Evolutionary conservation across 1,140 invertebrate species (phyloP), one percentile per base, ranked within the genome.

Genomic region (Physella acuta): DNA sequence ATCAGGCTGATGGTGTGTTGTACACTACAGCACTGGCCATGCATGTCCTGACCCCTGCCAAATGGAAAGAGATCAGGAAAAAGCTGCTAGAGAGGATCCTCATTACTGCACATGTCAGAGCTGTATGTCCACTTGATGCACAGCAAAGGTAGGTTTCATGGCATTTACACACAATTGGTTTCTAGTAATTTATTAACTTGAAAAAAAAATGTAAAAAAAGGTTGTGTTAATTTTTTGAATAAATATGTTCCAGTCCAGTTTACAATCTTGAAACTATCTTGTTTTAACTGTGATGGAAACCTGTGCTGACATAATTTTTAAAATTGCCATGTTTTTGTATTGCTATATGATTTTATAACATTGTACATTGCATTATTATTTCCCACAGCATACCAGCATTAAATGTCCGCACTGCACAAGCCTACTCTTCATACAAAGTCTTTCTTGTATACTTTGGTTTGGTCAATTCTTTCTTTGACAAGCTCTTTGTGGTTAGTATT

Each of bases 351-450:
- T n/a, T n/a, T n/a, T n/a, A n/a, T n/a, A n/a, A n/a, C n/a, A n/a
- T n/a, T n/a, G n/a, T n/a, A n/a, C n/a, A n/a, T n/a, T n/a, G n/a
- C n/a, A n/a, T n/a, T n/a, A n/a, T n/a, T n/a, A n/a, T n/a, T n/a
- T n/a, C n/a, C n/a, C 2, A 20, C 33, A 68, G 66, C 39, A 60
- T 68, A 17, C 66, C 66, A 24, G 31, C 66, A 34, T 8, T 68
- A 37, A 68, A 36, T 0, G 55, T 58, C 74, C 79, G 81, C 66
- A 68, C 70, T 49, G 70, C 88, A 0, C 90, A 92, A 76, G 90
- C 92, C 28, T 97, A 94, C 84, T 77, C 83, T 58, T 90, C 93
- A 24, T 97, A 97, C 83, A 95, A 95, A 84, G 90, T 91, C 37
- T 90, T 90, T 80, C 87, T 95, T 17, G 88, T 97, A 59, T 94